phyloP scores from a whole-genome alignment of 2,888 invertebrate genomes.

The Melieria omissa region DNA sequence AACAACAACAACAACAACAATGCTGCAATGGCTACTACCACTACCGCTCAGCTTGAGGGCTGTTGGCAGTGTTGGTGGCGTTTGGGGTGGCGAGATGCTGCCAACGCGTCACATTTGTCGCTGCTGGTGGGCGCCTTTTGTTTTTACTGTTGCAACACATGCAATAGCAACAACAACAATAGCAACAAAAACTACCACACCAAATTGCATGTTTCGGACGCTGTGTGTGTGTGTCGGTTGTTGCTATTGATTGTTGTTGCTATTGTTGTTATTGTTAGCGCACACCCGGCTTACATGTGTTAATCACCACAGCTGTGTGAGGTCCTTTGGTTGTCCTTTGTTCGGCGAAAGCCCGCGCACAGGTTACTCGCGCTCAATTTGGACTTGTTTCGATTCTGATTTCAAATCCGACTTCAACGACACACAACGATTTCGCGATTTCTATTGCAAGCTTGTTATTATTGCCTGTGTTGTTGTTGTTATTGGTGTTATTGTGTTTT shows the following conservation, averaged over 20 bases:
- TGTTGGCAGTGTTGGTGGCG: slow-evolving; percentile 29
- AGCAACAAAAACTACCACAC: too few species aligned
- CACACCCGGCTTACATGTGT: slow-evolving; percentile 41
- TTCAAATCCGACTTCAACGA: neutral
- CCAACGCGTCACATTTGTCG: neutral
- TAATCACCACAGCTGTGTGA: slow-evolving; percentile 42
- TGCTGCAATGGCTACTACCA: neutral
- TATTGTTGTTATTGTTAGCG: neutral
- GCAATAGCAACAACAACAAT: too few species aligned
- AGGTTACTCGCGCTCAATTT: neutral
- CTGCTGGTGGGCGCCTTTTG: slow-evolving; percentile 19
- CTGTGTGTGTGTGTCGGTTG: too few species aligned
- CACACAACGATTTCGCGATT: neutral
- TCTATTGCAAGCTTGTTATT: neutral
- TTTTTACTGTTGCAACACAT: neutral
- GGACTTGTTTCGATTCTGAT: neutral
- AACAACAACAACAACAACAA: neutral
- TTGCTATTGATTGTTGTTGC: too few species aligned
- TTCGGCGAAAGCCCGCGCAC: neutral
- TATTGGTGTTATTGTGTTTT: too few species aligned
- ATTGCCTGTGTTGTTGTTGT: too few species aligned
- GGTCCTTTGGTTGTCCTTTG: slow-evolving; percentile 33
- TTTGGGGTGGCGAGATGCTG: slow-evolving; percentile 14
- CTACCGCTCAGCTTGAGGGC: slow-evolving; percentile 23
- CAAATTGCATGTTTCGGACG: too few species aligned